A percentile compares a stretch with the other conserved stretches of the same genome.
Evolutionary conservation across 2,888 invertebrate species (phyloP).

Genomic region (Cheilosia vernalis): DNA sequence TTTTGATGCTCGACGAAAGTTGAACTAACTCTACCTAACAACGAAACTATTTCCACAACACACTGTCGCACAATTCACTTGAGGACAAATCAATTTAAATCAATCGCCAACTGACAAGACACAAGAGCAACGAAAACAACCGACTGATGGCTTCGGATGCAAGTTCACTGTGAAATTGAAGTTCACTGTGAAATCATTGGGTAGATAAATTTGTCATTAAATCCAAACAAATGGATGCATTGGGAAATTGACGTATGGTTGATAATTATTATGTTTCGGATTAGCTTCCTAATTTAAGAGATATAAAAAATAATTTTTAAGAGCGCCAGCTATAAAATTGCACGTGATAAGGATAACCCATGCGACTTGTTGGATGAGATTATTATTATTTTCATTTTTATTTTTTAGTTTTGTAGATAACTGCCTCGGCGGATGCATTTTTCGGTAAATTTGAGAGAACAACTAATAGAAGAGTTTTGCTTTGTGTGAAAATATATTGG

Average conservation of each 20-base stretch:
- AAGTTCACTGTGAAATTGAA: conserved; percentile 10
- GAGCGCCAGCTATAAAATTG: too few species aligned
- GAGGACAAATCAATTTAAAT: conserved; percentile 1
- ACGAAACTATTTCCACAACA: too few species aligned
- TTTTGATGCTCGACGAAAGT: too few species aligned
- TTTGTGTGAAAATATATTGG: too few species aligned
- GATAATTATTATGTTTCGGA: conserved; percentile 19
- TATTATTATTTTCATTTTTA: not conserved
- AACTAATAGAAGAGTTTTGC: too few species aligned
- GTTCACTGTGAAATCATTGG: not conserved
- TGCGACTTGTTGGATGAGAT: too few species aligned
- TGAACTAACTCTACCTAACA: too few species aligned
- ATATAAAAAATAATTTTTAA: too few species aligned
- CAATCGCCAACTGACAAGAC: not conserved
- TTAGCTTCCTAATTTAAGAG: conserved; percentile 4
- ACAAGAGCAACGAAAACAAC: conserved; percentile 1
- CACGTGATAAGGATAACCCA: too few species aligned
- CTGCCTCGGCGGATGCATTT: too few species aligned
- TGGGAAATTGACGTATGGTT: conserved; percentile 5
- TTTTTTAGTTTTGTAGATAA: not conserved
- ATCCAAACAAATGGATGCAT: conserved; percentile 5
- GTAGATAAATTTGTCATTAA: conserved; percentile 57
- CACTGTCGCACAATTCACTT: not conserved
- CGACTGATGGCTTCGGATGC: not conserved
- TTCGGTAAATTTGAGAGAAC: too few species aligned